These are phyloP conservation scores for Zophobas atratus DNA, from an alignment of 1,140 invertebrate genomes.

Conservation along the genomic window DNA sequence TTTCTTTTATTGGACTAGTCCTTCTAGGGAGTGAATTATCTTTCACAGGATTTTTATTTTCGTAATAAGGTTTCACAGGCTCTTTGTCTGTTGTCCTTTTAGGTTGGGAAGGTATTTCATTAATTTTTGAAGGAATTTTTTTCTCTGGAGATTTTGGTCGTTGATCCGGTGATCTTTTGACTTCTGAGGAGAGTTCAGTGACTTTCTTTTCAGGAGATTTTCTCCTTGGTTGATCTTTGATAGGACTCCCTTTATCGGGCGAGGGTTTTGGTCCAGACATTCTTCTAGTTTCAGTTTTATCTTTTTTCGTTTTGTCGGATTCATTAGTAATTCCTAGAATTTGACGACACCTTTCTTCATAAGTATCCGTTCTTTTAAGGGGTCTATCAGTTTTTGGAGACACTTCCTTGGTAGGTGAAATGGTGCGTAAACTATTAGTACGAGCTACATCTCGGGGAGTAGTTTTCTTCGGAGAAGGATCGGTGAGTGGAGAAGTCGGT, in stretches of 20 bases:
- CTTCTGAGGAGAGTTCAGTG: neutral
- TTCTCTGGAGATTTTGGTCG: neutral
- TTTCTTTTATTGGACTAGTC: conserved; percentile 47
- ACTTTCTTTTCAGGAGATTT: too few species aligned
- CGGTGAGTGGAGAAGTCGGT: conserved; percentile 54
- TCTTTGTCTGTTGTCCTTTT: conserved; percentile 40
- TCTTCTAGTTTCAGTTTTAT: conserved; percentile 27
- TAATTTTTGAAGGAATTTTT: conserved; percentile 37
- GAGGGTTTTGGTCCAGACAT: neutral
- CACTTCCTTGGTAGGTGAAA: conserved; percentile 54
- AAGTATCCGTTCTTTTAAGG: conserved; percentile 76
- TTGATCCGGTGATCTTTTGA: conserved; percentile 9
- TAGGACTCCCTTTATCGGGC: conserved; percentile 4
- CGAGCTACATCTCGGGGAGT: conserved; percentile 13
- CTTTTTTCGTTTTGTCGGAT: conserved; percentile 53
- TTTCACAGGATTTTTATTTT: conserved; percentile 45
- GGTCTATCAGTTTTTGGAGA: conserved; percentile 59
- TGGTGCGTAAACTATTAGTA: conserved; percentile 1
- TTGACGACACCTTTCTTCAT: conserved; percentile 78
- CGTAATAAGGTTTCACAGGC: conserved; percentile 17
- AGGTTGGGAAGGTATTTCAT: conserved; percentile 40
- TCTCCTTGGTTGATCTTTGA: conserved; percentile 9
- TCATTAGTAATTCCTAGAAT: conserved; percentile 75
- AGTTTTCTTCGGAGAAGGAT: conserved; percentile 42
- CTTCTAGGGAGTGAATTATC: conserved; percentile 45